Evolutionary conservation across 2,888 invertebrate genomes (phyloP).

Genomic region (Eupithecia dodoneata): DNA sequence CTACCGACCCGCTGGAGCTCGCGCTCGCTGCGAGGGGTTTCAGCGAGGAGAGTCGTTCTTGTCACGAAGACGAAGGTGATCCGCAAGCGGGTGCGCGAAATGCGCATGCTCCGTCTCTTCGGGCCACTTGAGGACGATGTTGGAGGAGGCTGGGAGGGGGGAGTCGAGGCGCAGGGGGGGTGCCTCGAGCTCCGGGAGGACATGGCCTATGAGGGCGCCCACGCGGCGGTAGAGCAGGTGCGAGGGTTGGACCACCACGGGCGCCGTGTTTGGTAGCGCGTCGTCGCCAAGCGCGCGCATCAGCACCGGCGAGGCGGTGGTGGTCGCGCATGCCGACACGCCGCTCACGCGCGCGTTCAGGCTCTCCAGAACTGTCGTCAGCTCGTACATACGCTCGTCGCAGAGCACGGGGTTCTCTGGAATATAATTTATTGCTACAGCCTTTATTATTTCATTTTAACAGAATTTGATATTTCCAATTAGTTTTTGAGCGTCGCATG

Average conservation of each 20-base stretch:
- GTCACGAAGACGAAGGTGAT: constrained; percentile 70
- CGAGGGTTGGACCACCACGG: constrained; percentile 62
- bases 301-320: constrained; percentile 65
- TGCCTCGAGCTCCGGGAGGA: constrained; percentile 70
- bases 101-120: constrained; percentile 64
- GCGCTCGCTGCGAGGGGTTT: constrained; percentile 13
- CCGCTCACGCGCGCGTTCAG: constrained; percentile 90
- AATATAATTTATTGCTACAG: constrained; percentile 49
- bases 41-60: constrained; percentile 38
- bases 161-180: constrained; percentile 74
- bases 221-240: constrained; percentile 69
- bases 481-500: background rate
- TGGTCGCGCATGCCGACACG: constrained; percentile 82
- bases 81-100: constrained; percentile 68
- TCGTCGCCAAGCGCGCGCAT: constrained; percentile 74
- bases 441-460: background rate
- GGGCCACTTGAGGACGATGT: constrained; percentile 77
- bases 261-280: constrained; percentile 56
- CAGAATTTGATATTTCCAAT: background rate
- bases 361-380: constrained; percentile 87
- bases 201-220: constrained; percentile 70
- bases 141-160: constrained; percentile 67
- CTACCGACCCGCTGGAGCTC: constrained; percentile 19
- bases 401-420: constrained; percentile 93
- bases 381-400: constrained; percentile 88